Conservation (phyloP, 1,140 invertebrate species). For the Drosophila truncata region DNA sequence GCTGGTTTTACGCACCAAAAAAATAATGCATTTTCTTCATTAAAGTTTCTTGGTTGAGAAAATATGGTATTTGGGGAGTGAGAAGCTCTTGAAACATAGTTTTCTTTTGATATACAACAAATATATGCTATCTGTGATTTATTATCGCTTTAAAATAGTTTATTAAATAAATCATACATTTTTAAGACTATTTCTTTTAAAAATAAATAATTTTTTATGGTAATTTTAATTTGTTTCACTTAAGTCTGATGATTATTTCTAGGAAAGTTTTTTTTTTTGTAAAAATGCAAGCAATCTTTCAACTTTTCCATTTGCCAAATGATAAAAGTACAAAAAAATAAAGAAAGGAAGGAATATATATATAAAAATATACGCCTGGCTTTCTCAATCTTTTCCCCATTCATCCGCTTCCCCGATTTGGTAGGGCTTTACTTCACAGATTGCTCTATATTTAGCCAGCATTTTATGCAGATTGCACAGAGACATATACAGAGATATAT, state of each 20-base stretch:
- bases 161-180: too few relatives aligned
- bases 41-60: too few relatives aligned
- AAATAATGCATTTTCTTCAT: too few relatives aligned
- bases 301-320: conserved; percentile 26
- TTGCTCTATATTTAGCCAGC: conserved; percentile 25
- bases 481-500: too few relatives aligned
- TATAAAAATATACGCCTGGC: neutral
- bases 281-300: conserved; percentile 3
- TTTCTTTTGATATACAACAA: neutral
- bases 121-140: neutral
- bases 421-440: conserved; percentile 13
- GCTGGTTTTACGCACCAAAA: too few relatives aligned
- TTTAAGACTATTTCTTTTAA: too few relatives aligned
- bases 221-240: too few relatives aligned
- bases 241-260: too few relatives aligned
- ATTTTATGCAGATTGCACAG: conserved; percentile 36
- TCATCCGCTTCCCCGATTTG: neutral
- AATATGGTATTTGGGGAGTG: neutral
- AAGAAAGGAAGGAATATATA: too few relatives aligned
- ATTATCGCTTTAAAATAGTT: too few relatives aligned
- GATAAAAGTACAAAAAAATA: neutral
- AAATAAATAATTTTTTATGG: too few relatives aligned
- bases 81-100: neutral
- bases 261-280: neutral
- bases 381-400: conserved; percentile 25